Conservation (phyloP, 1,140 invertebrate genomes). For the Aphaenogaster rudis region DNA sequence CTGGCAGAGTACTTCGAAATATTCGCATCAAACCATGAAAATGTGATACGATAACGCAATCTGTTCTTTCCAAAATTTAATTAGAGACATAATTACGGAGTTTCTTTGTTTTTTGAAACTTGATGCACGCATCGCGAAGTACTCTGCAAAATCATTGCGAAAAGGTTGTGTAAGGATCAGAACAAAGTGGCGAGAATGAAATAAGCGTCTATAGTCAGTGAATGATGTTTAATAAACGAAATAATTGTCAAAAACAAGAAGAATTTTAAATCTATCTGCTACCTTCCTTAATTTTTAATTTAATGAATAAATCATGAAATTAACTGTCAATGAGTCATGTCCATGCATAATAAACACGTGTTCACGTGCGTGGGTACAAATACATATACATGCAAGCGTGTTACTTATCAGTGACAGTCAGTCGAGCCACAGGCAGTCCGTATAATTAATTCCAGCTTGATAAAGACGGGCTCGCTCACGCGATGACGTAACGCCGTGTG, state of each 20-base stretch:
- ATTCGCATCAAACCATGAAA: neutral
- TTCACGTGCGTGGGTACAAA: neutral
- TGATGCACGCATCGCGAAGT: neutral
- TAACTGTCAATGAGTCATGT: conserved; percentile 23
- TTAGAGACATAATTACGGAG: neutral
- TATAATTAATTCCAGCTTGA: conserved; percentile 43
- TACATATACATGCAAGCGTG: neutral
- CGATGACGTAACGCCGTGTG: conserved; percentile 34
- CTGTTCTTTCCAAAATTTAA: neutral
- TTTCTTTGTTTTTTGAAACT: neutral
- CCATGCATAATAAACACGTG: conserved; percentile 10
- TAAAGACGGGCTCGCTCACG: conserved; percentile 30
- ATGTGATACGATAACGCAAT: neutral
- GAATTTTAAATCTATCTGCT: neutral
- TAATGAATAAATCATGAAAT: conserved; percentile 22
- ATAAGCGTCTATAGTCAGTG: neutral
- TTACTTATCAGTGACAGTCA: conserved; percentile 30
- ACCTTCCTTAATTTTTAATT: conserved; percentile 6
- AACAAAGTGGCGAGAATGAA: neutral
- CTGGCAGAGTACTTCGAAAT: neutral
- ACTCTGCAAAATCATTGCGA: neutral
- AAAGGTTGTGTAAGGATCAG: neutral
- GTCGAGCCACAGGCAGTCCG: neutral
- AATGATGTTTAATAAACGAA: neutral
- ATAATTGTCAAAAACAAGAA: neutral